Base-by-base conservation (phyloP, 30 jellyfish, hydroid and myxozoan genomes). In the Pelagia noctiluca region DNA sequence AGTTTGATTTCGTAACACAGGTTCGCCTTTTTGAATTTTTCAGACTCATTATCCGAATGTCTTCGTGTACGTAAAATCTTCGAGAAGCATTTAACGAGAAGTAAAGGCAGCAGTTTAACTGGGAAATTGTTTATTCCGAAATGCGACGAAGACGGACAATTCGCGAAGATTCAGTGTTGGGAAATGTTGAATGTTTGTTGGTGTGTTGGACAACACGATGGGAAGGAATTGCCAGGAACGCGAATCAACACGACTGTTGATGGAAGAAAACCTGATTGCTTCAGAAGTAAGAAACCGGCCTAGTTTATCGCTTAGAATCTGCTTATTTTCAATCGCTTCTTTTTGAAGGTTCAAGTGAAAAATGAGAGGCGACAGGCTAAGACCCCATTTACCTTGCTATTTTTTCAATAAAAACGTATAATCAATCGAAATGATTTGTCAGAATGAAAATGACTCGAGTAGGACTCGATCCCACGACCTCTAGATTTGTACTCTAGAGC, bases 131-230 rank as follows among this genome's bases (percentile, higher is more conserved):
- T 80, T 74, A 46, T 70, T 35, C 97, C 97, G 3, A 50, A 81
- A 26, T 89, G 97, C 67, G 94, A 89, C 83, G 63, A 81, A 22
- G 76, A 89, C 35, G 97, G 97, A 28, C 50, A 67, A 10, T 89
- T 80, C 57, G 36, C 84, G 50, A 36, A 81, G 42, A 67, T 89
- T 36, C 97, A 89, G 35, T 89, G 97, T 70, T 89, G 97, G 97
- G 53, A 42, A 23, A 66, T 69, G 80, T 34, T 89, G n/a, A 84
- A 94, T 2, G 72, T 77, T 21, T 89, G 97, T 67, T 89, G 97
- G 97, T 89, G 97, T 68, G 97, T 89, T 61, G 96, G 92, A 31
- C 80, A 73, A 29, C 87, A 65, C 29, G 97, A 89, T 38, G 97
- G 97, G 25, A 74, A 77, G 37, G 97, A 89, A 29, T 50, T 89